Evolutionary conservation across 2,113 vertebrate species (phyloP).

Genomic region (Perognathus longimembris): DNA sequence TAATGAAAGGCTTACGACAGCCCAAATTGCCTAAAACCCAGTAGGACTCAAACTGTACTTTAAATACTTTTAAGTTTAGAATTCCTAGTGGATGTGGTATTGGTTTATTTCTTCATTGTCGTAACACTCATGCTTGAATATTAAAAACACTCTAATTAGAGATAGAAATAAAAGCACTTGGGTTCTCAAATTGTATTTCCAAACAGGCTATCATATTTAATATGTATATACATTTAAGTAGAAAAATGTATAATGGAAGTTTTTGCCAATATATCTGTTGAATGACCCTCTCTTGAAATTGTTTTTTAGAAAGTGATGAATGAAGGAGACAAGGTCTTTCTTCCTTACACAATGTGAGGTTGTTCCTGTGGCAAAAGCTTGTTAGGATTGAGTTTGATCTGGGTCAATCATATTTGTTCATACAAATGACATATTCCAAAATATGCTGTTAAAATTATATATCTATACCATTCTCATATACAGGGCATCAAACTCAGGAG

Average conservation of each 20-base stretch:
- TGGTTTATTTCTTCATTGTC: neutral
- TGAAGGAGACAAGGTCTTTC: neutral
- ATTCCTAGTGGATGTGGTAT: neutral
- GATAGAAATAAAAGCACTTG: neutral
- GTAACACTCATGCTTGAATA: neutral
- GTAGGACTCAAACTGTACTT: neutral
- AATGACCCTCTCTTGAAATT: neutral
- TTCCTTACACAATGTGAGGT: neutral
- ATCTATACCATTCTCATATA: neutral
- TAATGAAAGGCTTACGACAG: neutral
- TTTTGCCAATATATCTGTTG: neutral
- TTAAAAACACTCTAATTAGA: neutral
- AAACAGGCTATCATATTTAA: neutral
- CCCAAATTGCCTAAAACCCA: neutral
- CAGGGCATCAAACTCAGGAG: neutral
- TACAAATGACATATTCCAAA: neutral
- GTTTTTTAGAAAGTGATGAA: neutral
- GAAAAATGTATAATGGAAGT: neutral
- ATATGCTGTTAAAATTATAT: neutral
- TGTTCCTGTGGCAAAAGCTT: neutral
- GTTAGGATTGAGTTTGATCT: neutral
- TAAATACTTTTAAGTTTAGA: neutral
- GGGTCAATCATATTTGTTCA: neutral
- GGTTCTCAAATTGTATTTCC: slow-evolving; percentile 4
- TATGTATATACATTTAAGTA: neutral